Conservation (phyloP, 2,888 invertebrate genomes). For the Adineta ricciae region DNA sequence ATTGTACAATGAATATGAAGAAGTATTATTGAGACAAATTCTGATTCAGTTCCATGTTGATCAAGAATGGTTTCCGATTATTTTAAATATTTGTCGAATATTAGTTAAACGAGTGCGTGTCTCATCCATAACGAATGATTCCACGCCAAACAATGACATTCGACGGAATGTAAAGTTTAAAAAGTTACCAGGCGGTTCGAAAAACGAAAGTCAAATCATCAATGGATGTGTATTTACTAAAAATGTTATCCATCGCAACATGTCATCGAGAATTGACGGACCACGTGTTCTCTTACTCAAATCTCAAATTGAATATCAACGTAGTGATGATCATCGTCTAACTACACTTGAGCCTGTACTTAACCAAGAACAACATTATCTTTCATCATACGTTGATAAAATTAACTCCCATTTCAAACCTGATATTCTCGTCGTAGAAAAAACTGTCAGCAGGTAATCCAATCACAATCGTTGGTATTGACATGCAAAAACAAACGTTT, state of each 20-base stretch:
- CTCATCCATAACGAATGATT: slow-evolving; percentile 22
- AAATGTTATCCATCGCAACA: slow-evolving; percentile 77
- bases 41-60: slow-evolving; percentile 21
- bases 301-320: slow-evolving; percentile 82
- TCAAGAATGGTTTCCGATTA: slow-evolving; percentile 30
- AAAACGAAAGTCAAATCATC: slow-evolving; percentile 66
- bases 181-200: slow-evolving; percentile 66
- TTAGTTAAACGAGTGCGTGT: slow-evolving; percentile 19
- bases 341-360: slow-evolving; percentile 72
- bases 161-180: slow-evolving; percentile 32
- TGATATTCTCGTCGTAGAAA: slow-evolving; percentile 76
- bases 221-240: slow-evolving; percentile 85
- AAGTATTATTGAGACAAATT: slow-evolving; percentile 18
- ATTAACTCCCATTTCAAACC: slow-evolving; percentile 69
- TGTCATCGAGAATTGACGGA: slow-evolving; percentile 57
- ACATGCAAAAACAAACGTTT: neutral
- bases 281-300: slow-evolving; percentile 75
- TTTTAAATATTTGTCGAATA: slow-evolving; percentile 22
- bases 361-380: slow-evolving; percentile 47
- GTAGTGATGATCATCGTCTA: slow-evolving; percentile 75
- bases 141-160: slow-evolving; percentile 25
- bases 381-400: slow-evolving; percentile 63
- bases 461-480: neutral
- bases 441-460: slow-evolving; percentile 63
- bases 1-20: neutral